Conservation (phyloP, 2,797 vertebrate genomes). For the Ceryle rudis region DNA sequence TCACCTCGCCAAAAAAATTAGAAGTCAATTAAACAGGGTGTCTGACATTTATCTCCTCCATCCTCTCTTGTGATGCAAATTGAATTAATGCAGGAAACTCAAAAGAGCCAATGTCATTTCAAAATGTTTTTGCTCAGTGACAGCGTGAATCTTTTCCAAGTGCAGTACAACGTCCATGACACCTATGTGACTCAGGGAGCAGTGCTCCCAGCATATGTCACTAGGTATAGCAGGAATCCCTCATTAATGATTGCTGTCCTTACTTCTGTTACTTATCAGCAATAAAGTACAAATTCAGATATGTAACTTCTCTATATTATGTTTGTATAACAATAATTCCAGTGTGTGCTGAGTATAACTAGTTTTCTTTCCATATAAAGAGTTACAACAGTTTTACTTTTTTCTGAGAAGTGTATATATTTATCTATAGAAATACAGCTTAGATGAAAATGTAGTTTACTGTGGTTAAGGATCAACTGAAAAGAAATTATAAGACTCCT, state of each 20-base stretch:
- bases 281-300: neutral
- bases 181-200: neutral
- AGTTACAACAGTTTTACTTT: neutral
- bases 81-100: neutral
- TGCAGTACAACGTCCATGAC: neutral
- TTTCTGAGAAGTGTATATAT: neutral
- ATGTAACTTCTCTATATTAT: neutral
- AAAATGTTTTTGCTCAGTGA: neutral
- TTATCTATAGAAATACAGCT: neutral
- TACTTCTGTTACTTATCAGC: neutral
- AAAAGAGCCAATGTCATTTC: neutral
- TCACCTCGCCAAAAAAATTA: neutral
- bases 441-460: neutral
- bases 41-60: neutral
- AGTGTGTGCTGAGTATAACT: neutral
- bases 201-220: neutral
- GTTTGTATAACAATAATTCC: neutral
- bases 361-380: neutral
- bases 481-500: neutral
- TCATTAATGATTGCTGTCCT: neutral
- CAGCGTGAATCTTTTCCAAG: neutral
- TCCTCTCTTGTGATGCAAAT: neutral
- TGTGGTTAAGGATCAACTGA: neutral
- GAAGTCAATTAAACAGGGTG: neutral
- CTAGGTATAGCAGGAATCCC: neutral